Evolutionary conservation across 2,797 vertebrate genomes (phyloP).

Genomic region (Scolopax bukidnonensis): DNA sequence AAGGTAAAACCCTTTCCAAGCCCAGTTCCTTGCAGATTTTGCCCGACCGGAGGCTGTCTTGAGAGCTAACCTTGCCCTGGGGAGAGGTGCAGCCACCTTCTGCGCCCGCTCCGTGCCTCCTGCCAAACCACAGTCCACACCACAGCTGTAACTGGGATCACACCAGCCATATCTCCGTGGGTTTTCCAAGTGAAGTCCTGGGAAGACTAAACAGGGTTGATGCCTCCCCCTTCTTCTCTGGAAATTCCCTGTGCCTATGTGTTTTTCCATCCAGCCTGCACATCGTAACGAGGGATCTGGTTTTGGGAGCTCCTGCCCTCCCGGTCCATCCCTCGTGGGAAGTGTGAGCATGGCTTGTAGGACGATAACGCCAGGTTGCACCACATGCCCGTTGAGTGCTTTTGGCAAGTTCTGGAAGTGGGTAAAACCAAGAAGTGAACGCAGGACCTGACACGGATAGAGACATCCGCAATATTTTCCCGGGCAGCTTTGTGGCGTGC

Average conservation of each 20-base stretch:
- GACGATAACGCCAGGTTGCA: background rate
- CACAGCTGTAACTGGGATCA: background rate
- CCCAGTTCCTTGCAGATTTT: background rate
- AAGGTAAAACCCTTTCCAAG: background rate
- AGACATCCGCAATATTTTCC: slow-evolving; percentile 29
- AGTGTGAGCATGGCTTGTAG: background rate
- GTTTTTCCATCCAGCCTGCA: background rate
- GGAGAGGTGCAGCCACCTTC: background rate
- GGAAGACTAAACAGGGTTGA: background rate
- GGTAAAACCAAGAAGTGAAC: background rate
- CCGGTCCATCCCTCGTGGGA: background rate
- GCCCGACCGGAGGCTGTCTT: background rate
- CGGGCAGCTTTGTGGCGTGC: background rate
- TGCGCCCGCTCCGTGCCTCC: background rate
- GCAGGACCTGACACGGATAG: background rate
- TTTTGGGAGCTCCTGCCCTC: background rate
- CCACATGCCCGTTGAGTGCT: background rate
- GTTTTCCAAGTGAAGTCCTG: background rate
- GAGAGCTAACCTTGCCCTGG: fast-evolving
- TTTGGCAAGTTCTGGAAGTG: slow-evolving; percentile 29
- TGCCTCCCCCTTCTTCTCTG: background rate
- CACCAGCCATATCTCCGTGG: fast-evolving
- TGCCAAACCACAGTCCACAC: background rate
- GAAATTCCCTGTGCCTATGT: background rate
- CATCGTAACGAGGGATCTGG: fast-evolving